Percentiles rank a stretch among this genome's conserved stretches.
phyloP scores from a whole-genome alignment of 2,113 vertebrate genomes.

The Onychorhynchus coronatus region DNA sequence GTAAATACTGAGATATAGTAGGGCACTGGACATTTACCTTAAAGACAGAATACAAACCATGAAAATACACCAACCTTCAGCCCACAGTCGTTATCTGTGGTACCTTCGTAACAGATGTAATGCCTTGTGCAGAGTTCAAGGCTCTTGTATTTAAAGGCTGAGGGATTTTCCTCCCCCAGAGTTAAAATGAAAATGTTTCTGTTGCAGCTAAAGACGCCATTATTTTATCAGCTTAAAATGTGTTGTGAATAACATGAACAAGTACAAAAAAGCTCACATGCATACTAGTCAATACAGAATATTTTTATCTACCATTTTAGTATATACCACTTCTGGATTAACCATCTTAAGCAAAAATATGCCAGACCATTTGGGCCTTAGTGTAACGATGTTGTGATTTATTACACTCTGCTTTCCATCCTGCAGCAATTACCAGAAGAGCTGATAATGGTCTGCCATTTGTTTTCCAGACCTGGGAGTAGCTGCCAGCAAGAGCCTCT shows the following conservation, averaged over 20 bases:
- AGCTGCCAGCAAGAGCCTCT: not conserved
- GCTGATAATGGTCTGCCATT: slow-evolving; percentile 59
- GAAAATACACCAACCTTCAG: slow-evolving; percentile 5
- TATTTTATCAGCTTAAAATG: not conserved
- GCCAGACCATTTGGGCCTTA: slow-evolving; percentile 2
- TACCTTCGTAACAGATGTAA: not conserved
- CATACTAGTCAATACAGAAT: not conserved
- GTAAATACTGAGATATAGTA: not conserved
- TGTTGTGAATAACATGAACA: not conserved
- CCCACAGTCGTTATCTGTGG: not conserved
- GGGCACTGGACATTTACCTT: not conserved
- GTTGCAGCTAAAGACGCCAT: not conserved
- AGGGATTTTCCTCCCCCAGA: not conserved
- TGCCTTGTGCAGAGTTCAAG: not conserved
- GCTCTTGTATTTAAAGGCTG: not conserved
- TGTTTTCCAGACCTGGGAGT: slow-evolving; percentile 37
- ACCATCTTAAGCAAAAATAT: slow-evolving; percentile 25
- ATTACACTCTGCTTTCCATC: slow-evolving; percentile 7
- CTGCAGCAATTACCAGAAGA: slow-evolving; percentile 58
- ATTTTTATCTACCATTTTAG: not conserved
- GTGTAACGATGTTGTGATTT: slow-evolving; percentile 58
- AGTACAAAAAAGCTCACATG: not conserved
- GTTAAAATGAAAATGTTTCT: not conserved
- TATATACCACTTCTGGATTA: not conserved
- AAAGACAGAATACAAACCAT: not conserved